These are phyloP conservation scores for Condylura cristata DNA, from an alignment of 2,113 vertebrate genomes.

Conservation along the genomic window DNA sequence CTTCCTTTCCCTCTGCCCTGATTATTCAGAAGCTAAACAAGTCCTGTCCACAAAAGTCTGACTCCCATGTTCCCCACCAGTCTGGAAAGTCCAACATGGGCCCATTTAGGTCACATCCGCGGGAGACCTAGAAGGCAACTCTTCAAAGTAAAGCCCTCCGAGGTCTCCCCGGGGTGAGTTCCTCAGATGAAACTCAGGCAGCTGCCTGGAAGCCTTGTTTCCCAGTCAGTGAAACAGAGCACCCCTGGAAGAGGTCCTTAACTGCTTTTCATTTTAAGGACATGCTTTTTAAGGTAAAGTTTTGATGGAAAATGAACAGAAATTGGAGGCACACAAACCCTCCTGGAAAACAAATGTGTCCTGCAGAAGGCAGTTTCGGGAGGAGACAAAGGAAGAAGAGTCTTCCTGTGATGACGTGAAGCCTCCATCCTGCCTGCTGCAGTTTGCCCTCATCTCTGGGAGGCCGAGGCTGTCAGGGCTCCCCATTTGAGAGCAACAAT, in stretches of 20 bases:
- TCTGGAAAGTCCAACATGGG: not conserved
- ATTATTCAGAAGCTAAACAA: not conserved
- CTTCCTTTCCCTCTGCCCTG: not conserved
- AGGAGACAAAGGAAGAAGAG: not conserved
- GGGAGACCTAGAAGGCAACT: not conserved
- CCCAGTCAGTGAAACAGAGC: not conserved
- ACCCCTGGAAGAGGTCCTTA: not conserved
- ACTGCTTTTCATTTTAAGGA: not conserved
- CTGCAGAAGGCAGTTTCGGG: rapidly evolving
- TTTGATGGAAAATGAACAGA: not conserved
- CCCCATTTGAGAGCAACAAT: not conserved
- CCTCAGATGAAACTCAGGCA: not conserved
- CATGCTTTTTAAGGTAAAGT: no score
- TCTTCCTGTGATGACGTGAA: not conserved
- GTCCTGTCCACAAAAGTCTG: not conserved
- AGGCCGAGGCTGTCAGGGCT: not conserved
- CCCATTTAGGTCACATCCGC: not conserved
- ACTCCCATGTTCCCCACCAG: not conserved
- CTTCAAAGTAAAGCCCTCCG: not conserved
- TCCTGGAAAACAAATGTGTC: not conserved
- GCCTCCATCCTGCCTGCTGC: not conserved
- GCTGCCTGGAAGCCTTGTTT: not conserved
- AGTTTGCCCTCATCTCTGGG: not conserved
- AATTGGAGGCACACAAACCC: not conserved
- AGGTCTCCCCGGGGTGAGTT: not conserved